These are phyloP conservation scores for Menidia beryllina DNA, from an alignment of 2,113 vertebrate genomes.

Conservation along the genomic window DNA sequence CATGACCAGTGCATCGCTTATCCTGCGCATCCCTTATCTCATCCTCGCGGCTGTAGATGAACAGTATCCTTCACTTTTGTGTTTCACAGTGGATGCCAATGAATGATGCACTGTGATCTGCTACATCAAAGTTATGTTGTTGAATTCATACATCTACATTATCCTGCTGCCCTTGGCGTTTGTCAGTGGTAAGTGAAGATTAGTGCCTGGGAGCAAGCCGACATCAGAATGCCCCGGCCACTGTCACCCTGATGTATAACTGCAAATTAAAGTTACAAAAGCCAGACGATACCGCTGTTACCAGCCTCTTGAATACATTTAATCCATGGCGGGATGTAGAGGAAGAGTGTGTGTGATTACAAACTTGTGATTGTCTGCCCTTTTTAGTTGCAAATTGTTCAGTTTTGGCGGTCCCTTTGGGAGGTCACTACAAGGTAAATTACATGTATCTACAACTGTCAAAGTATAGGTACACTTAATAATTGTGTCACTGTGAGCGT, in stretches of 20 bases:
- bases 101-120: conserved; percentile 68
- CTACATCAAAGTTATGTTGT: conserved; percentile 66
- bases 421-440: conserved; percentile 64
- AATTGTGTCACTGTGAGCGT: conserved; percentile 17
- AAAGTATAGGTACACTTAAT: conserved; percentile 40
- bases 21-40: conserved; percentile 58
- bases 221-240: conserved; percentile 54
- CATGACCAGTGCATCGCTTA: conserved; percentile 63
- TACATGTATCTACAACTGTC: conserved; percentile 59
- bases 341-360: conserved; percentile 29
- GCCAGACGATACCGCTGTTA: conserved; percentile 66
- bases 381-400: conserved; percentile 52
- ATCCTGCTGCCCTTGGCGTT: conserved; percentile 67
- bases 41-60: conserved; percentile 50
- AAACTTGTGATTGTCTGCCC: conserved; percentile 45
- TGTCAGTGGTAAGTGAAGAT: conserved; percentile 52
- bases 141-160: conserved; percentile 76
- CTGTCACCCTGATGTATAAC: conserved; percentile 70
- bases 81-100: conserved; percentile 43
- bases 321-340: conserved; percentile 50
- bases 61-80: conserved; percentile 54
- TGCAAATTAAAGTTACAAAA: conserved; percentile 71
- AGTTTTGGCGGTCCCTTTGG: conserved; percentile 56
- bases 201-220: conserved; percentile 37
- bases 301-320: conserved; percentile 63